phyloP scores from a whole-genome alignment of 2,888 invertebrate species.

The Drosophila prolongata region DNA sequence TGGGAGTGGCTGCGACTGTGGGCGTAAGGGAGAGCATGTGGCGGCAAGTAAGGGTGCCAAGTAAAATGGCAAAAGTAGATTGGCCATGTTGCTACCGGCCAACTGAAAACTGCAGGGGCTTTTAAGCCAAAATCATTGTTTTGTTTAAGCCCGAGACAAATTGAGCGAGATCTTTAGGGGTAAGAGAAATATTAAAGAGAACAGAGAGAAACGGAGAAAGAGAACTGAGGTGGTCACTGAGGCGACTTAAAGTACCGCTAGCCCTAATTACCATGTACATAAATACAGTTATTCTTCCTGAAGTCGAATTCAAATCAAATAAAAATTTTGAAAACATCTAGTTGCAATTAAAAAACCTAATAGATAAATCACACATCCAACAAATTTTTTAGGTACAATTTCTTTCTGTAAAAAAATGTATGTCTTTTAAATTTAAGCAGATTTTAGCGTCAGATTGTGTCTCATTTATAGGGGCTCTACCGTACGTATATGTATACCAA shows the following conservation, averaged over 20 bases:
- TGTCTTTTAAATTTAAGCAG: too few relatives aligned
- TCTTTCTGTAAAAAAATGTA: too few relatives aligned
- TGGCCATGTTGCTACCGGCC: constrained; percentile 47
- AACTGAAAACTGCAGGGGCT: constrained; percentile 3
- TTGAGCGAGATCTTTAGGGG: constrained; percentile 53
- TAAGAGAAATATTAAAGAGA: not conserved
- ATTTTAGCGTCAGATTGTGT: not conserved
- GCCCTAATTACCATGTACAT: constrained; percentile 37
- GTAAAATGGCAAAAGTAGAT: constrained; percentile 55
- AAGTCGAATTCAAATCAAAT: too few relatives aligned
- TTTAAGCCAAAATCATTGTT: constrained; percentile 21
- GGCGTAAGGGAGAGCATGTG: not conserved
- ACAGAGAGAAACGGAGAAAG: not conserved
- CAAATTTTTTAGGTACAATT: too few relatives aligned
- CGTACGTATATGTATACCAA: constrained; percentile 9
- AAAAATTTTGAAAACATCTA: too few relatives aligned
- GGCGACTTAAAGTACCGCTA: constrained; percentile 63
- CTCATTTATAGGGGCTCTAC: not conserved
- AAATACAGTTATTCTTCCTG: too few relatives aligned
- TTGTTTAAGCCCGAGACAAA: constrained; percentile 50
- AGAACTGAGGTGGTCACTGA: constrained; percentile 53
- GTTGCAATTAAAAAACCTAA: too few relatives aligned
- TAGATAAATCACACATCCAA: too few relatives aligned
- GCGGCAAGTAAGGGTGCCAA: constrained; percentile 55
- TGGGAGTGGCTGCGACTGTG: not conserved